phyloP scores from a whole-genome alignment of 1,140 invertebrate genomes.

The Pseudomyrmex concolor region DNA sequence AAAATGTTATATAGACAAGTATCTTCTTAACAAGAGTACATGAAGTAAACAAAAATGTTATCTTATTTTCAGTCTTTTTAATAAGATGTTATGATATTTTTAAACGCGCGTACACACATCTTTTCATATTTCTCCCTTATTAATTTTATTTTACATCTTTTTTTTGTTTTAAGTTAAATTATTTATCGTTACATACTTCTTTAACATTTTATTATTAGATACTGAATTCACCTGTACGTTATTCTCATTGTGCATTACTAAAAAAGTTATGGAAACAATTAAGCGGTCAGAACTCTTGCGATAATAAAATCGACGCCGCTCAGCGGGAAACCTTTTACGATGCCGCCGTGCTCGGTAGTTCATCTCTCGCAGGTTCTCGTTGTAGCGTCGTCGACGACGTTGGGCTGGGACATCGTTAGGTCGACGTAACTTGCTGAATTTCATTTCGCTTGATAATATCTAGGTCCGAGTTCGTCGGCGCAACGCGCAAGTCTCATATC shows the following conservation, averaged over 20 bases:
- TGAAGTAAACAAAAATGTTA: not conserved
- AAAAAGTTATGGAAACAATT: conserved; percentile 14
- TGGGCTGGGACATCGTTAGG: conserved; percentile 4
- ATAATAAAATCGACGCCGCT: conserved; percentile 15
- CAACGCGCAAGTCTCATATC: conserved; percentile 42
- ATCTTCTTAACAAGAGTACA: not conserved
- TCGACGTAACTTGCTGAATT: conserved; percentile 50
- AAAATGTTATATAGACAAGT: not conserved
- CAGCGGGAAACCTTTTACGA: conserved; percentile 6
- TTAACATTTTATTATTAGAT: not conserved
- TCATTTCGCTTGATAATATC: conserved; percentile 61
- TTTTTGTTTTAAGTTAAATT: no score
- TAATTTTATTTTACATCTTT: no score
- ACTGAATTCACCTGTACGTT: conserved; percentile 1
- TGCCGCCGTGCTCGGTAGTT: not conserved
- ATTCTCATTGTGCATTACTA: not conserved
- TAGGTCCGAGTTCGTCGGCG: conserved; percentile 12
- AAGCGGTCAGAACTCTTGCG: not conserved
- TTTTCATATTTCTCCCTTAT: no score
- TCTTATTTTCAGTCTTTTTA: not conserved
- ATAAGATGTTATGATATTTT: not conserved
- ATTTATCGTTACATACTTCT: not conserved
- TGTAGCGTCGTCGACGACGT: not conserved
- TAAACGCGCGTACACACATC: no score
- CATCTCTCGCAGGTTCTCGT: not conserved